Conservation (phyloP, 2,888 invertebrate species). For the Euplagia quadripunctaria region DNA sequence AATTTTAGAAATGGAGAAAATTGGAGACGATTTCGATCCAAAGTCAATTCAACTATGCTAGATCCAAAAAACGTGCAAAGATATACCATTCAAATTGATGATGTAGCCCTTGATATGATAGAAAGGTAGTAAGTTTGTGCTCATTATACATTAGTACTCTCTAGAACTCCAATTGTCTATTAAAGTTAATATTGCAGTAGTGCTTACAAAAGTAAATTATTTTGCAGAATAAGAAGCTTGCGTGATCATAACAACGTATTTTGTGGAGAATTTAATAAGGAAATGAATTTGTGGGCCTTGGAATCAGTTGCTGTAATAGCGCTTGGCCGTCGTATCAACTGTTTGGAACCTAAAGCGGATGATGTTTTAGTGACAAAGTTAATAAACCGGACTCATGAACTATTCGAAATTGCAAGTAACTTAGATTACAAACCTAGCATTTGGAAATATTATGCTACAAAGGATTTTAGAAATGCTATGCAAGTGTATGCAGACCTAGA, state of each 20-base stretch:
- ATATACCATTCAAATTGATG: conserved; percentile 10
- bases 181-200: not conserved
- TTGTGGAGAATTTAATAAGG: conserved; percentile 3
- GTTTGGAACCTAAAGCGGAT: conserved; percentile 2
- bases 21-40: conserved; percentile 10
- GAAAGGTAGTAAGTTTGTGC: conserved; percentile 1
- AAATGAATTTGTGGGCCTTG: conserved; percentile 16
- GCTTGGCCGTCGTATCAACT: conserved; percentile 11
- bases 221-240: conserved; percentile 4
- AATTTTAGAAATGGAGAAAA: conserved; percentile 8
- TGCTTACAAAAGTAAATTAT: not conserved
- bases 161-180: not conserved
- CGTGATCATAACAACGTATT: not conserved
- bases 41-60: conserved; percentile 9
- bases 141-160: not conserved
- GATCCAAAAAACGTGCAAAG: not conserved
- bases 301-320: conserved; percentile 13
- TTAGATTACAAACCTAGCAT: conserved; percentile 45
- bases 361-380: conserved; percentile 1
- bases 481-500: conserved; percentile 23
- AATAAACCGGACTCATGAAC: conserved; percentile 3
- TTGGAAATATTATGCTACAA: conserved; percentile 61
- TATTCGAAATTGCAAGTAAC: conserved; percentile 72
- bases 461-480: conserved; percentile 60
- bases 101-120: conserved; percentile 17